These are phyloP conservation scores for Cheilosia pagana DNA, from an alignment of 2,888 invertebrate genomes.

Conservation along the genomic window DNA sequence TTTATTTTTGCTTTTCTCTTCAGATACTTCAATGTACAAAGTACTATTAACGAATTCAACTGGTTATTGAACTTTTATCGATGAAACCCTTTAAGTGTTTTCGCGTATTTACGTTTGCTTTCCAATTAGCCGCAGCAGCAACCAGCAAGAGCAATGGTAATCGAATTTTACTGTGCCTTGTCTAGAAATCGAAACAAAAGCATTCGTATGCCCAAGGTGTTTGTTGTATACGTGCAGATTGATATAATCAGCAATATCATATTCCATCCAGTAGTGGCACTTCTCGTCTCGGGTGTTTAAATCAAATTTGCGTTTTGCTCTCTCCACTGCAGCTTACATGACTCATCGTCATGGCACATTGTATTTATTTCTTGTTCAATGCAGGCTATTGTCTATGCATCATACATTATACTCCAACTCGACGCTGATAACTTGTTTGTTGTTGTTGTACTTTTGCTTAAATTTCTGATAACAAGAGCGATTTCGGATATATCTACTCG, in stretches of 20 bases:
- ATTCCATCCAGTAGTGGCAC: conserved; percentile 22
- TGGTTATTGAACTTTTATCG: conserved; percentile 72
- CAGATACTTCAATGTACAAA: background rate
- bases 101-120: conserved; percentile 27
- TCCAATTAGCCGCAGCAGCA: conserved; percentile 8
- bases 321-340: conserved; percentile 19
- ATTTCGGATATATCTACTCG: conserved; percentile 24
- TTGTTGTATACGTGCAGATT: conserved; percentile 18
- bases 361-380: conserved; percentile 50
- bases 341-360: conserved; percentile 63
- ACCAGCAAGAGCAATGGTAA: conserved; percentile 2
- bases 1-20: conserved; percentile 1
- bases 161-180: conserved; percentile 1
- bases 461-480: conserved; percentile 46
- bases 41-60: conserved; percentile 36
- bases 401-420: conserved; percentile 14
- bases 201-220: background rate
- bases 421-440: conserved; percentile 19
- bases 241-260: conserved; percentile 34
- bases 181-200: conserved; percentile 23
- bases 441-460: conserved; percentile 13
- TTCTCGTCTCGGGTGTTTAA: background rate
- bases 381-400: conserved; percentile 54
- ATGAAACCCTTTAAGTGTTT: conserved; percentile 67
- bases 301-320: conserved; percentile 23